phyloP scores from a whole-genome alignment of 2,113 vertebrate genomes.

The Toxotes chatareus region DNA sequence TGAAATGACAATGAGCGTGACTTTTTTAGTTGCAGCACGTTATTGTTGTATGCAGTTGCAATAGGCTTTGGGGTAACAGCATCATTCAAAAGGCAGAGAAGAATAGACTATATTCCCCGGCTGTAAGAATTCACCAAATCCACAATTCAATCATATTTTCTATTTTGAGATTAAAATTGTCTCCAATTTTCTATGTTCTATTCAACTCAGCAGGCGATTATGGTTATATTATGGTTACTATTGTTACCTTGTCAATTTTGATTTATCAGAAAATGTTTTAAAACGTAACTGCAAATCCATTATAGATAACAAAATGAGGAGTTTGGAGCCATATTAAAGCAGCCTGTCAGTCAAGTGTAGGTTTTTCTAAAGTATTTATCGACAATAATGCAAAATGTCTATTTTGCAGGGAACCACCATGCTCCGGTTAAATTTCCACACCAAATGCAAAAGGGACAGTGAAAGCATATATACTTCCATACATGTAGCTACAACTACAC shows the following conservation, averaged over 20 bases:
- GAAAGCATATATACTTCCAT: neutral
- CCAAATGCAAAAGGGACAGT: neutral
- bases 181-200: neutral
- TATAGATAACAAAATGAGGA: neutral
- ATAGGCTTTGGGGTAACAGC: constrained; percentile 3
- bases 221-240: neutral
- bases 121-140: neutral
- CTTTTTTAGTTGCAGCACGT: constrained; percentile 27
- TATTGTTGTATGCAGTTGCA: constrained; percentile 18
- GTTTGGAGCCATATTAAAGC: constrained; percentile 1
- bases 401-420: neutral
- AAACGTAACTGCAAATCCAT: neutral
- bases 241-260: constrained; percentile 7
- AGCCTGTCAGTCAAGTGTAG: neutral
- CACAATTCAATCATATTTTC: constrained; percentile 4
- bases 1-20: constrained; percentile 26
- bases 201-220: neutral
- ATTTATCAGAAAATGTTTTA: neutral
- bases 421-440: neutral
- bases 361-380: neutral
- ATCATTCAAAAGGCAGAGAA: constrained; percentile 18
- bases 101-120: neutral
- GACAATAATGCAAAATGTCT: neutral
- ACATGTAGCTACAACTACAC: neutral
- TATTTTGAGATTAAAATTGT: constrained; percentile 17